Percentiles rank a stretch among this genome's conserved stretches.
These are phyloP conservation scores for Pelecanus crispus DNA, from an alignment of 2,113 vertebrate genomes.

Conservation along the genomic window DNA sequence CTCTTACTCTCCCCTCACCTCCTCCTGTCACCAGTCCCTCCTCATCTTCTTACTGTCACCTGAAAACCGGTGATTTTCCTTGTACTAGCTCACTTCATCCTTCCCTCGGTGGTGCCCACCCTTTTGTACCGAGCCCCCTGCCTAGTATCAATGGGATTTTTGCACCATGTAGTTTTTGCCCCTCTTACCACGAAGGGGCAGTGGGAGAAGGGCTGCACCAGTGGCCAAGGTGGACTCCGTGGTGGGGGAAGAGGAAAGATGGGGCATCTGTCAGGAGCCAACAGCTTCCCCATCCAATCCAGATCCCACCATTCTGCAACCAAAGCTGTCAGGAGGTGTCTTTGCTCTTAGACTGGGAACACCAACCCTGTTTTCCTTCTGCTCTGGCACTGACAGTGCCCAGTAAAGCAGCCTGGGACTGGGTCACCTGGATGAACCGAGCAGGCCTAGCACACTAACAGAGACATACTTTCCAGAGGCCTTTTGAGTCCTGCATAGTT, in stretches of 20 bases:
- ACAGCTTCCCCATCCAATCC: background rate
- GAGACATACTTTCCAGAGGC: background rate
- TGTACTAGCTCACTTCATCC: background rate
- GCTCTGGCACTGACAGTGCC: background rate
- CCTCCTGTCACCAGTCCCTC: background rate
- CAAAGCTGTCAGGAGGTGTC: background rate
- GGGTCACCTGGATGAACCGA: background rate
- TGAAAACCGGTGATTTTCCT: background rate
- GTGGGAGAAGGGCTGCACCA: background rate
- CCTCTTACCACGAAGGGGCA: fast-evolving
- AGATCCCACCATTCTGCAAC: background rate
- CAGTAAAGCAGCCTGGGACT: background rate
- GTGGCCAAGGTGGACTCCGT: background rate
- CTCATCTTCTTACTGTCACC: background rate
- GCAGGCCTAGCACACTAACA: background rate
- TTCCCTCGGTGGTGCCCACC: fast-evolving
- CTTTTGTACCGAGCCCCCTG: background rate
- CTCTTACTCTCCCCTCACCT: background rate
- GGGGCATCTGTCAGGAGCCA: background rate
- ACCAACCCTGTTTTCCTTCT: background rate
- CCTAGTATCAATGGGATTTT: background rate
- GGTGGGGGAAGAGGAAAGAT: background rate
- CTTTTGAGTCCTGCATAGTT: background rate
- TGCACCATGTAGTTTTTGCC: background rate
- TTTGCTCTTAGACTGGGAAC: background rate